Conservation (phyloP, 2,113 vertebrate species). For the Cyprinodon variegatus region DNA sequence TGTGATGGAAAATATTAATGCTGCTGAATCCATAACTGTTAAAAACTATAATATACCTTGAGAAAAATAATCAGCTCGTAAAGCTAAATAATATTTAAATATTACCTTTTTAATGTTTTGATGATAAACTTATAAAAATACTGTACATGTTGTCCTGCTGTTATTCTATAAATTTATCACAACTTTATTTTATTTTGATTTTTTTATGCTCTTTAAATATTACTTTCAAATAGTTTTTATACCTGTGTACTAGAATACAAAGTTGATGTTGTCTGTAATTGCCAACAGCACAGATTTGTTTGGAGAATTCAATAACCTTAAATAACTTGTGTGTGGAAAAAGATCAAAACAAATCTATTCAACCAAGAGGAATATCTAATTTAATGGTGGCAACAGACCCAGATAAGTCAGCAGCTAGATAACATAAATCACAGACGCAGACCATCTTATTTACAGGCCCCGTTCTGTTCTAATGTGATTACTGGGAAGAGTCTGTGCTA, state of each 20-base stretch:
- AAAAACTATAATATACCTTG: too few relatives aligned
- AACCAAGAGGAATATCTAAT: background rate
- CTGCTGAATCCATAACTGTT: too few relatives aligned
- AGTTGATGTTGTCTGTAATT: background rate
- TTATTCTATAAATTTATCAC: too few relatives aligned
- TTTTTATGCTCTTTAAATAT: background rate
- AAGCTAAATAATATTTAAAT: too few relatives aligned
- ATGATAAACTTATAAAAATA: too few relatives aligned
- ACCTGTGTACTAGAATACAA: background rate
- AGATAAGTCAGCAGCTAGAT: background rate
- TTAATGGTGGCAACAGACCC: background rate
- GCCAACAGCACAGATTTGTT: background rate
- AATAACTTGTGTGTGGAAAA: background rate
- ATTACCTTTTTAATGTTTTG: too few relatives aligned
- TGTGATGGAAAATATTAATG: too few relatives aligned
- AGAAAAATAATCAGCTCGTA: too few relatives aligned
- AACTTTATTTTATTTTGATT: background rate
- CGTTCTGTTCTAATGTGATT: constrained; percentile 1
- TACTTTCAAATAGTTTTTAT: background rate
- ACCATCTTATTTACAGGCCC: background rate
- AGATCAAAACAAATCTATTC: background rate
- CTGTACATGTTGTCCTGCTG: too few relatives aligned
- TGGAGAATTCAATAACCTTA: background rate
- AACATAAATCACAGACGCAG: background rate
- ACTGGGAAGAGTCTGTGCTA: constrained; percentile 18